Evolutionary conservation across 2,888 invertebrate genomes (phyloP).

Genomic region (Sarcophaga rosellei): DNA sequence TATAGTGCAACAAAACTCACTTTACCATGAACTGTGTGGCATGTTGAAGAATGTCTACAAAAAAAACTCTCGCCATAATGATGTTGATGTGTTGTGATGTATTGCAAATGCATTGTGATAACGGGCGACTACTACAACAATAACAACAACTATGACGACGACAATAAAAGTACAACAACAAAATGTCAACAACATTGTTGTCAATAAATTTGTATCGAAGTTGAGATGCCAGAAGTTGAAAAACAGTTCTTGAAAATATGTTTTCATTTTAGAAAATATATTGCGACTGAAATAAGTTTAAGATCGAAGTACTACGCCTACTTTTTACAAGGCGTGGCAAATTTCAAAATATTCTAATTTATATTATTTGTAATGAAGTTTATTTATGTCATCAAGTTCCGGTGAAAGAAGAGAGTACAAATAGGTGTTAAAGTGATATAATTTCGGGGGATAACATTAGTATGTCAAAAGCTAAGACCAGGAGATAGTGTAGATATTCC

Average conservation of each 20-base stretch:
- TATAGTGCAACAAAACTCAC: constrained; percentile 60
- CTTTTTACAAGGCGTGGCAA: no score
- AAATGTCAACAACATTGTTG: constrained; percentile 64
- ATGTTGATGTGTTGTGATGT: constrained; percentile 30
- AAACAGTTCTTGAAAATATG: constrained; percentile 24
- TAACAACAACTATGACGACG: background rate
- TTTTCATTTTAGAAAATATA: background rate
- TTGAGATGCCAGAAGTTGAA: background rate
- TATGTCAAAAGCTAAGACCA: no score
- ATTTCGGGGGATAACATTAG: no score
- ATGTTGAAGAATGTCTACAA: constrained; percentile 19
- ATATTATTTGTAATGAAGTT: no score
- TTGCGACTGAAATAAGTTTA: no score
- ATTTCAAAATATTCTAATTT: no score
- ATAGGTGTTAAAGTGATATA: no score
- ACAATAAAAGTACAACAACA: constrained; percentile 15
- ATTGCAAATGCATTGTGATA: constrained; percentile 31
- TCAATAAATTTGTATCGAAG: constrained; percentile 47
- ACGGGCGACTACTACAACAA: constrained; percentile 22
- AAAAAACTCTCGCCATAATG: constrained; percentile 18
- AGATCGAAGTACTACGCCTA: no score
- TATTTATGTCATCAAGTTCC: no score
- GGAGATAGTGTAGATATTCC: no score
- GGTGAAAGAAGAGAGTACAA: no score
- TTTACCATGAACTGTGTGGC: constrained; percentile 57